These are phyloP conservation scores for Cosmopolites sordidus DNA, from an alignment of 2,888 invertebrate genomes.

Conservation along the genomic window DNA sequence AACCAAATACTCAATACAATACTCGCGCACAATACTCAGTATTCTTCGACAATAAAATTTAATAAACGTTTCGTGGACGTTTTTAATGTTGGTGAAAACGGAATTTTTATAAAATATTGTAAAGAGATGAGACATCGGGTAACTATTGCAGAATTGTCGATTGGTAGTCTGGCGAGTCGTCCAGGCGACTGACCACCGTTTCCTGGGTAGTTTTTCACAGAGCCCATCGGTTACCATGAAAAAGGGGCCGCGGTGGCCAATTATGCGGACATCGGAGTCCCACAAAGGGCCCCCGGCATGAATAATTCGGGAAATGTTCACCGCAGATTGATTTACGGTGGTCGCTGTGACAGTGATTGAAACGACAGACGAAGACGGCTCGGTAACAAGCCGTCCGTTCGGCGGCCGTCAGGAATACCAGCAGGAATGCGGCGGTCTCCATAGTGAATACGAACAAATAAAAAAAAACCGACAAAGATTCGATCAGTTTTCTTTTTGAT, in stretches of 20 bases:
- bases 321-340: slow-evolving; percentile 42
- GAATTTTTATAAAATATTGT: too few relatives aligned
- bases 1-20: too few relatives aligned
- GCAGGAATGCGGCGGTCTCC: slow-evolving; percentile 1
- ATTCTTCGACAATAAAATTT: too few relatives aligned
- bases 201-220: slow-evolving; percentile 4
- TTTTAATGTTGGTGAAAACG: too few relatives aligned
- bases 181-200: not conserved
- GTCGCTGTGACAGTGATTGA: slow-evolving; percentile 47
- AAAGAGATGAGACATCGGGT: too few relatives aligned
- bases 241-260: slow-evolving; percentile 12
- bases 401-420: not conserved
- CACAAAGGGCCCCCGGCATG: slow-evolving; percentile 18
- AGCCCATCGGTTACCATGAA: not conserved
- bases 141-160: not conserved
- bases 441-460: not conserved
- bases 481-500: not conserved
- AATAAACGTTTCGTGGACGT: too few relatives aligned
- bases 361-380: slow-evolving; percentile 19
- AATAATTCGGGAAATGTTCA: slow-evolving; percentile 25
- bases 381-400: not conserved
- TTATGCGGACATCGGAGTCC: slow-evolving; percentile 16
- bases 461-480: not conserved
- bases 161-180: not conserved
- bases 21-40: too few relatives aligned